Percentiles rank a stretch among this genome's conserved stretches.
phyloP scores from a whole-genome alignment of 1,140 invertebrate genomes.

The Anastrepha obliqua region DNA sequence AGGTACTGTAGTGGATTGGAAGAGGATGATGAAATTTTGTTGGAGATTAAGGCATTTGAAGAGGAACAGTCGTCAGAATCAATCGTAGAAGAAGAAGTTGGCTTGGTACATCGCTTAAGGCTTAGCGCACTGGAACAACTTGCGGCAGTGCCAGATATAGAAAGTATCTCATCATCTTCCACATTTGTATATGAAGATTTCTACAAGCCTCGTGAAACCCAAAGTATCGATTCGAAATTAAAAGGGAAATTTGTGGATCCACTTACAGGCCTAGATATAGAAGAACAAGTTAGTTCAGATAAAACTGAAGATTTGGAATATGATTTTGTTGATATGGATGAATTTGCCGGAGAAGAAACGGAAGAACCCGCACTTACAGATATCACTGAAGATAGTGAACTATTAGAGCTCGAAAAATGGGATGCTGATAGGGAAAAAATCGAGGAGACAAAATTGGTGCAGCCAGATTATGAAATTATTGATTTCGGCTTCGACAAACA shows the following conservation, averaged over 20 bases:
- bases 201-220: not conserved
- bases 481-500: conserved; percentile 20
- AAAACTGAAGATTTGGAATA: not conserved
- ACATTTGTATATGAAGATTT: not conserved
- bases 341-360: not conserved
- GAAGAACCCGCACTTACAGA: not conserved
- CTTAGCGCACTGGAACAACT: conserved; percentile 9
- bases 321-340: conserved; percentile 10
- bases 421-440: not conserved
- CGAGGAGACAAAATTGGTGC: not conserved
- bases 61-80: not conserved
- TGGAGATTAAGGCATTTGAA: not conserved
- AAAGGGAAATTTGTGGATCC: conserved; percentile 50
- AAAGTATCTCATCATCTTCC: conserved; percentile 19
- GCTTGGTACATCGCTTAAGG: not conserved
- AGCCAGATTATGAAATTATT: not conserved
- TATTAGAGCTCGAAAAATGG: not conserved
- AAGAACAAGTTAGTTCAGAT: not conserved
- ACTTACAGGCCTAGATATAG: not conserved
- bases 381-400: not conserved
- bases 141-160: conserved; percentile 15
- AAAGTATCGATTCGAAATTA: not conserved
- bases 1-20: not conserved
- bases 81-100: not conserved
- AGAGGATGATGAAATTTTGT: not conserved